Evolutionary conservation across 2,113 vertebrate species (phyloP), one percentile per base, ranked within the genome.

Genomic region (Lanius ludovicianus): DNA sequence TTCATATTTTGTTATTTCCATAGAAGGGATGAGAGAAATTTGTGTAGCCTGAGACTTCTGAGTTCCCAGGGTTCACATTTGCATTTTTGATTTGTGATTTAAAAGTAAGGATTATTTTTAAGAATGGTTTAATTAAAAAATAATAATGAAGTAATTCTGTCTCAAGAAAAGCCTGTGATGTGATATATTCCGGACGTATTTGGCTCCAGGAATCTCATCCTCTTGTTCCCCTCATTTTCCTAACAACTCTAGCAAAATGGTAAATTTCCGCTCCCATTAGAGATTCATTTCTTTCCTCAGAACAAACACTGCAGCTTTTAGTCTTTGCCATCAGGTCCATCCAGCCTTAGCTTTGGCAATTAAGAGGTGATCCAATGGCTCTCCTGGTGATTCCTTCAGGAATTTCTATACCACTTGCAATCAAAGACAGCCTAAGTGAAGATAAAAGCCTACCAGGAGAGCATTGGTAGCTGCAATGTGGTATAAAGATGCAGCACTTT

Each of bases 1-100:
- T 96, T 94, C 67, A 64, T 96, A 93, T 95, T 95, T 78, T 97
- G 90, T 94, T 97, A 52, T 96, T 96, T 96, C 84, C 84, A 87
- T 81, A 77, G 82, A 70, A 89, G 53, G 31, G 84, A 90, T 93
- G 84, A 92, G 69, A 96, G 82, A 96, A 93, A 94, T 59, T 93
- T 85, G 39, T 74, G 60, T 68, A 96, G 93, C 91, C 76, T 91
- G 80, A 87, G 75, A 96, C 60, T 93, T 93, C 44, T 68, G 37
- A 75, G 44, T 91, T 97, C 92, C 82, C 79, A 96, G 41, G 59
- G 63, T 67, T 94, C 65, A 71, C 55, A 77, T 93, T 87, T 90
- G n/a, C 76, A 75, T 96, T 90, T 97, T 84, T 95, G 44, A 94
- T 73, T 94, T 75, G 63, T 89, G 87, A 97, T 94, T 95, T 96